A percentile compares a stretch with the other conserved stretches of the same genome.
Conservation (phyloP, 2,113 vertebrate genomes). For the Tachuris rubrigastra region DNA sequence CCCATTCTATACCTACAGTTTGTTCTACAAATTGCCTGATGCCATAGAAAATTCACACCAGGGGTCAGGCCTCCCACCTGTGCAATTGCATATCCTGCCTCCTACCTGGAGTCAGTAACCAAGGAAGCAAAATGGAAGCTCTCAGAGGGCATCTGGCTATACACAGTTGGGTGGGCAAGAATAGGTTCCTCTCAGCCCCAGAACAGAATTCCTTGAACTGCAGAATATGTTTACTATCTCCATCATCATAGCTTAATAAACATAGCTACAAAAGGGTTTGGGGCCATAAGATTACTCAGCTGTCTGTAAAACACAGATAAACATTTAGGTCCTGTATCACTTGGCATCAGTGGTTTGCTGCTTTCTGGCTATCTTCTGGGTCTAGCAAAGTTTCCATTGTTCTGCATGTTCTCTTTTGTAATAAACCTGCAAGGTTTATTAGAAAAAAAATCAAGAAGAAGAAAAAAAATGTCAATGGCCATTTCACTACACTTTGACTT, state of each 20-base stretch:
- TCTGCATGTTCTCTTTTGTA: background rate
- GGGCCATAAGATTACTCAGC: background rate
- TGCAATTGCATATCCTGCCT: background rate
- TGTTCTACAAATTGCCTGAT: background rate
- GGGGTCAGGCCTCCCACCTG: background rate
- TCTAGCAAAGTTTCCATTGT: background rate
- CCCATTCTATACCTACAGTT: background rate
- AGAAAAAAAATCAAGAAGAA: background rate
- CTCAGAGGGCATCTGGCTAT: background rate
- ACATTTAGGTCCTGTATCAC: background rate
- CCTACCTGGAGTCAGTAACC: background rate
- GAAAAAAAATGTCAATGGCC: fast-evolving
- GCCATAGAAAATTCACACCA: background rate
- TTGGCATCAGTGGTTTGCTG: background rate
- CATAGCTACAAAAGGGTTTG: background rate
- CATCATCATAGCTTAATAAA: background rate
- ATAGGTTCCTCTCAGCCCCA: background rate
- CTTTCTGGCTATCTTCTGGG: background rate
- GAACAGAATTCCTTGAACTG: background rate
- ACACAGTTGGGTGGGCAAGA: background rate
- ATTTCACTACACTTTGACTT: background rate
- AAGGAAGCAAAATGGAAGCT: background rate
- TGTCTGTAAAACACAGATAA: background rate
- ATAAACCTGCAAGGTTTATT: background rate
- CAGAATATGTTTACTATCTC: background rate